Evolutionary conservation across 2,797 vertebrate species (phyloP).

Genomic region (Tragelaphus eurycerus): DNA sequence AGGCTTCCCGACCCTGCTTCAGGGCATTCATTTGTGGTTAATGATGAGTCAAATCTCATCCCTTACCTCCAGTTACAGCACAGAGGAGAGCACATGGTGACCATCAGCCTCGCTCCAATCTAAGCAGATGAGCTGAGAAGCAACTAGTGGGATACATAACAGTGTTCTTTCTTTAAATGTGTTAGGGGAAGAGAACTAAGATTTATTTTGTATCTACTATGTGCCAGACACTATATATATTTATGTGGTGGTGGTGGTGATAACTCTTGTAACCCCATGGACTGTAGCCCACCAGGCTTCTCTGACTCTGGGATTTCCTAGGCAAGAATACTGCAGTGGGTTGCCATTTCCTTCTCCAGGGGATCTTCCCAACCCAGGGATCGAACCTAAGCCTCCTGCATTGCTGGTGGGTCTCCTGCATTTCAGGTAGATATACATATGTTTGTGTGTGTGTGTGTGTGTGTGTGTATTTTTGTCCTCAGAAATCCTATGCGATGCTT

Average conservation of each 20-base stretch:
- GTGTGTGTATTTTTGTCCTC: neutral
- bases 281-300: neutral
- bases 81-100: accelerated
- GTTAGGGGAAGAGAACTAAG: neutral
- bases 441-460: neutral
- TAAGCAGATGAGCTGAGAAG: neutral
- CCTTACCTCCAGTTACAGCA: too few relatives aligned
- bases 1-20: neutral
- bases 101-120: neutral
- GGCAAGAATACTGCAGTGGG: neutral
- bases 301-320: neutral
- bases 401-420: neutral
- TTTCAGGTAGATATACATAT: neutral
- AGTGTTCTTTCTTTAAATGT: neutral
- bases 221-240: neutral
- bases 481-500: neutral
- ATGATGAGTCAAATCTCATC: neutral
- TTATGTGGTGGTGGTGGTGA: neutral
- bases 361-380: neutral
- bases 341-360: neutral
- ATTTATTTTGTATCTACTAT: neutral
- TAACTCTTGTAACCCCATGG: neutral
- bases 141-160: neutral
- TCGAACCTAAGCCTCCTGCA: neutral
- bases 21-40: neutral